Evolutionary conservation across 2,113 vertebrate genomes (phyloP), one percentile per base, ranked within the genome.

Genomic region (Sclerurus mexicanus): DNA sequence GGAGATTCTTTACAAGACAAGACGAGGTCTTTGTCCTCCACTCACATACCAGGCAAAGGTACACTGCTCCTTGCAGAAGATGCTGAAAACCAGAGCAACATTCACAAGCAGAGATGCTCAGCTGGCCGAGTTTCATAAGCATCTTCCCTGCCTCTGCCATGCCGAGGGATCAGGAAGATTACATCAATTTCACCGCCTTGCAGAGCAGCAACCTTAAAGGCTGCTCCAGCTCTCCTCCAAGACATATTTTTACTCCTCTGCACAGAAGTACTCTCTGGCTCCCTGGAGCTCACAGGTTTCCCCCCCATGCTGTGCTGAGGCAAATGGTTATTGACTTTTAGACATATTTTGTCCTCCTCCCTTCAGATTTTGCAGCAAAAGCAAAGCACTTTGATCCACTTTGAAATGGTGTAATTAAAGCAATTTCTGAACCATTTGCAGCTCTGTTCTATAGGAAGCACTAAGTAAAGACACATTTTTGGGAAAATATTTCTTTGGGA

Each of bases 121-220:
- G 2, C 27, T 8, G 35, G 20, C 33, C 60, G 49, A 15, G 25
- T 9, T 46, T 40, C 73, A 40, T 24, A 12, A 23, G 28, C 66
- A 58, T 31, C 40, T 14, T 18, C 23, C 25, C 35, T 30, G 21
- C 13, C 50, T 39, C 35, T 60, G 49, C 49, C 47, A 66, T 0
- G 10, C 58, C 91, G 69, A 71, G 10, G 39, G 37, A 76, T 37
- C 7, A 28, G 27, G 35, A 39, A 64, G 18, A 55, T 19, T n/a
- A 33, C 72, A 76, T 5, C 1, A 0, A 15, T 49, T 67, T 19
- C 2, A 0, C 20, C 19, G 1, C 13, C 39, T n/a, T 31, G 46
- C 47, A 89, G 40, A 85, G 31, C 9, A 4, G 21, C 66, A 91
- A 30, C 15, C 10, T 42, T 50, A 58, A 73, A 69, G 33, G 35